phyloP scores from a whole-genome alignment of 2,113 vertebrate genomes.

The Silurus meridionalis region DNA sequence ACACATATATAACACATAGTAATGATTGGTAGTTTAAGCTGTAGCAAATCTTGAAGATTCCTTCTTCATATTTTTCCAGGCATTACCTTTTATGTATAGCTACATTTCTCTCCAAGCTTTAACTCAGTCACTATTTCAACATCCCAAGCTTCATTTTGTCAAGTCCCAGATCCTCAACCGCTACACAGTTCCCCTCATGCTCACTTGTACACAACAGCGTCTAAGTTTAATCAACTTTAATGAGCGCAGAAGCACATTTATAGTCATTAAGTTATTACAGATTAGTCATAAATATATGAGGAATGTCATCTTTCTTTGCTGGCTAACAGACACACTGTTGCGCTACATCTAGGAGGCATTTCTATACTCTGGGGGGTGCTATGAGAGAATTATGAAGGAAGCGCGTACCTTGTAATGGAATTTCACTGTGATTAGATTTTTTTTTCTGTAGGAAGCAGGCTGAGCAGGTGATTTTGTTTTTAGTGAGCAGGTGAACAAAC shows the following conservation, averaged over 20 bases:
- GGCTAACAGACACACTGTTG: not conserved
- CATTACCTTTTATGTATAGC: not conserved
- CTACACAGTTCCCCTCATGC: not conserved
- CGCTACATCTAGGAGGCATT: not conserved
- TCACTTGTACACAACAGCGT: not conserved
- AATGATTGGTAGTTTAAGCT: not conserved
- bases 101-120: not conserved
- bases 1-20: not conserved
- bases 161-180: not conserved
- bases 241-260: not conserved
- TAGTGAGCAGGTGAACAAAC: not conserved
- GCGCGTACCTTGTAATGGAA: not conserved
- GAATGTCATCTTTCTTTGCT: not conserved
- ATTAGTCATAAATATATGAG: not conserved
- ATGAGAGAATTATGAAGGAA: not conserved
- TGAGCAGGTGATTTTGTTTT: not conserved
- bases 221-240: not conserved
- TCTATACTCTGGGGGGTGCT: not conserved
- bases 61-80: not conserved
- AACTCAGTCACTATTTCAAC: not conserved
- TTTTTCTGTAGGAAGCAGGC: not conserved
- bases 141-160: not conserved
- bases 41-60: not conserved
- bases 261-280: not conserved
- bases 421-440: not conserved